Conservation (phyloP, 2,797 vertebrate species). For the Anomalospiza imberbis region DNA sequence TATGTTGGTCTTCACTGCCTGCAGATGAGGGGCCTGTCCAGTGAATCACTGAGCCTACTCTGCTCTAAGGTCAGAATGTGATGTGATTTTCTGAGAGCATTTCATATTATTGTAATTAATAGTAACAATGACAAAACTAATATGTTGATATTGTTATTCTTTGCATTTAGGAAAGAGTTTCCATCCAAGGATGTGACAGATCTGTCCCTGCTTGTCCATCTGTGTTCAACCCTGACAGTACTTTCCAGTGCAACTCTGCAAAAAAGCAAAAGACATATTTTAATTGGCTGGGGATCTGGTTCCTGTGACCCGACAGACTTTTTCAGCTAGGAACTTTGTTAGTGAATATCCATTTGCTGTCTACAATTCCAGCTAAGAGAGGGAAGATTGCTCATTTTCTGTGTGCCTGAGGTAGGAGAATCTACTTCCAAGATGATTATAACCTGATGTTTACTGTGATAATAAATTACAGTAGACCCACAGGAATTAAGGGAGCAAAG, state of each 20-base stretch:
- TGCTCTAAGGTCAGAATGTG: not conserved
- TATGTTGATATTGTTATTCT: not conserved
- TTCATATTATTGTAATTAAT: not conserved
- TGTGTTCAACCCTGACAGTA: not conserved
- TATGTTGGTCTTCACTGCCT: not conserved
- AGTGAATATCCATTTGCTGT: not conserved
- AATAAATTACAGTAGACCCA: not conserved
- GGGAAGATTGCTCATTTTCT: not conserved
- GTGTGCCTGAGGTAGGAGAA: not conserved
- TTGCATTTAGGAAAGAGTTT: not conserved
- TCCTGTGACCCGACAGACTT: not conserved
- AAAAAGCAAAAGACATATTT: not conserved
- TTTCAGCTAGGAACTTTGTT: not conserved
- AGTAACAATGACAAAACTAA: not conserved
- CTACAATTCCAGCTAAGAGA: not conserved
- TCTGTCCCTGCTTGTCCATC: not conserved
- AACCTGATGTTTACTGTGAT: not conserved
- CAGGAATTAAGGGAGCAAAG: not conserved
- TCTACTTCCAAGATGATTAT: not conserved
- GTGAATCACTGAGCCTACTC: not conserved
- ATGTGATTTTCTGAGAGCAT: not conserved
- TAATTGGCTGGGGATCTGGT: not conserved
- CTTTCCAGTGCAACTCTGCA: not conserved
- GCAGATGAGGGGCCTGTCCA: not conserved
- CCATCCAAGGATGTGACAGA: not conserved